Base-by-base conservation (phyloP, 1,140 invertebrate species). In the Eufriesea mexicana region DNA sequence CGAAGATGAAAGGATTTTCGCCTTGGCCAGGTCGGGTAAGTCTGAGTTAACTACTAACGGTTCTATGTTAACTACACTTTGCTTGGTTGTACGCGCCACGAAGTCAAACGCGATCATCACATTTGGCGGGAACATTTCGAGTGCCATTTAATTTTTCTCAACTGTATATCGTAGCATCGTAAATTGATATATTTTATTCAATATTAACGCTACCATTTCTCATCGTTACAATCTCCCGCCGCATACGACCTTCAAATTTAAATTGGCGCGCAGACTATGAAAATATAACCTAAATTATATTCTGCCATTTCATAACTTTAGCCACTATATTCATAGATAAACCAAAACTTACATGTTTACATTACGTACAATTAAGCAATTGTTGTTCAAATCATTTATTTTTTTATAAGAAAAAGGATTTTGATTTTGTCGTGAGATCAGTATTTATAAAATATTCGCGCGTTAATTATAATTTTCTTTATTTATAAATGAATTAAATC, bases 1-100 rank as follows among this genome's bases (percentile, higher is more conserved):
- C 98, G 35, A 98, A 98, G 96, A 98, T 98, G 98, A 98, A 98
- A 95, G 97, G 98, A 91, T 99, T 98, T 95, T 97, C 97, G 82
- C 97, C 97, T 83, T 99, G 98, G 98, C 98, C 98, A 62, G 98
- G 97, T 94, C 97, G 97, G 96, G 98, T 98, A 96, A 97, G 97
- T 96, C 16, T 23, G n/a, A 84, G 61, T 82, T 55, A 49, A 59
- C 71, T 78, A 66, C 81, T 90, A 90, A 91, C 90, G 88, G 88
- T 91, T 90, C 81, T 57, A 23, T 59, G 57, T 82, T 73, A 77
- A 84, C 79, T 68, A 84, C 71, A 49, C 71, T 83, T 79, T 68
- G 80, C 87, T 78, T 71, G 86, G 83, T 85, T 76, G 72, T 82
- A 78, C 85, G 84, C 89, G 72, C 81, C 62, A 79, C 84, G 55